These are phyloP conservation scores for Petrocephalus microphthalmus DNA, from an alignment of 2,113 vertebrate species.

Conservation along the genomic window DNA sequence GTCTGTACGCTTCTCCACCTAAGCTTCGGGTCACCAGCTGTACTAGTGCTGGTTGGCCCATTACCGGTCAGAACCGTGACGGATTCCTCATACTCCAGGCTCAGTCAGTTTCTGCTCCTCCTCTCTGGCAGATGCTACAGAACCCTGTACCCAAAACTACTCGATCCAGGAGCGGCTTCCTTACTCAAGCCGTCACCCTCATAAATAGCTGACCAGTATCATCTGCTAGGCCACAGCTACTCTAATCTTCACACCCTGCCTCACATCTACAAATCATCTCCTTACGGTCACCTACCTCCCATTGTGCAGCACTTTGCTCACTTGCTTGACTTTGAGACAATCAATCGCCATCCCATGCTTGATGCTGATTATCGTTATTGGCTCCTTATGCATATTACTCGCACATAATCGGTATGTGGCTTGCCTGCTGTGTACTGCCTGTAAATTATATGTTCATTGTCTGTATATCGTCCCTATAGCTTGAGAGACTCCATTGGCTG, in stretches of 20 bases:
- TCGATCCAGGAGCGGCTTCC: neutral
- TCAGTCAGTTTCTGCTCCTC: neutral
- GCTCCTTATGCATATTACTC: neutral
- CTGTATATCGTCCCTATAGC: too few relatives aligned
- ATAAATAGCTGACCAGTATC: neutral
- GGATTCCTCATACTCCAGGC: neutral
- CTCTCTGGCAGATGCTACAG: neutral
- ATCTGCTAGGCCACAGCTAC: neutral
- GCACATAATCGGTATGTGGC: neutral
- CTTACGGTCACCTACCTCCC: neutral
- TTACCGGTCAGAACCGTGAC: neutral
- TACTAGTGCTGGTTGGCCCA: neutral
- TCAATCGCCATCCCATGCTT: neutral
- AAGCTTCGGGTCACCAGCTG: neutral
- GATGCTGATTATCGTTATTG: neutral
- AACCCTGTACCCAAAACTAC: neutral
- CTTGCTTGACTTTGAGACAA: neutral
- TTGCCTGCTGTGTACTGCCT: too few relatives aligned
- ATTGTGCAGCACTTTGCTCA: neutral
- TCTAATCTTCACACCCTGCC: neutral
- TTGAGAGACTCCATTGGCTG: too few relatives aligned
- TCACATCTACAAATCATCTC: neutral
- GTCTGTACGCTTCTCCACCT: neutral
- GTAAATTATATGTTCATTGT: too few relatives aligned
- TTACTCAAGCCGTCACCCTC: neutral